Evolutionary conservation across 92 coral and sea anemone genomes (phyloP).

Genomic region (Pocillopora meandrina): DNA sequence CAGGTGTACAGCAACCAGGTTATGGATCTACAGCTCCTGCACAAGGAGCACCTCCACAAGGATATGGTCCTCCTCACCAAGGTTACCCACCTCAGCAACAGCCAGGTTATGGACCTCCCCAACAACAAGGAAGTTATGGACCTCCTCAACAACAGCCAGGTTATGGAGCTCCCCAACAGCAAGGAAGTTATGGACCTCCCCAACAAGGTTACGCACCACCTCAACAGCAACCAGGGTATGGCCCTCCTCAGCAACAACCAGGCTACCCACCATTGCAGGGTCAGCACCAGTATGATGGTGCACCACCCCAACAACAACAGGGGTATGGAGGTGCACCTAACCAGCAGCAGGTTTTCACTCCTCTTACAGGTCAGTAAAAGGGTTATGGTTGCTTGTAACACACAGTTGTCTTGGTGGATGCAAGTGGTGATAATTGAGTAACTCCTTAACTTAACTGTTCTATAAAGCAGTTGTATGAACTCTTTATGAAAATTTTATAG

Average conservation of each 20-base stretch:
- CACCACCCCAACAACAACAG: slow-evolving; percentile 32
- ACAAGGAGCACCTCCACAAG: slow-evolving; percentile 16
- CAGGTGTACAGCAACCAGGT: slow-evolving; percentile 28
- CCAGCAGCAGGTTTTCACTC: slow-evolving; percentile 45
- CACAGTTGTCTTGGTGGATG: not conserved
- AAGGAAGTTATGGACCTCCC: not conserved
- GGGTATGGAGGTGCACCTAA: not conserved
- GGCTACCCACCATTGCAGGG: not conserved
- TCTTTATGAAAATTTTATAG: too few species aligned
- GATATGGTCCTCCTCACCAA: slow-evolving; percentile 21
- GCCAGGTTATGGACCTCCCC: slow-evolving; percentile 18
- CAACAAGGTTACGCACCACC: slow-evolving; percentile 8
- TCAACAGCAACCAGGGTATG: not conserved
- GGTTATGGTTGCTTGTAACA: slow-evolving; percentile 14
- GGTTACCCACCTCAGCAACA: slow-evolving; percentile 11
- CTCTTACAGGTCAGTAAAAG: slow-evolving; percentile 34
- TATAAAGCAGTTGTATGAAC: too few species aligned
- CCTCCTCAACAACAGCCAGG: not conserved
- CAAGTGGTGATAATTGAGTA: too few species aligned
- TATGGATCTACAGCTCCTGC: not conserved
- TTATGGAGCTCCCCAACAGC: slow-evolving; percentile 27
- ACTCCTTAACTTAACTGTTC: too few species aligned
- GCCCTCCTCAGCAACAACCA: slow-evolving; percentile 8
- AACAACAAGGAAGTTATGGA: slow-evolving; percentile 8
- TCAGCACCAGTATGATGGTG: not conserved